Percentiles rank a stretch among this genome's conserved stretches.
Conservation (phyloP, 2,888 invertebrate species). For the Lasioglossum pauxillum region DNA sequence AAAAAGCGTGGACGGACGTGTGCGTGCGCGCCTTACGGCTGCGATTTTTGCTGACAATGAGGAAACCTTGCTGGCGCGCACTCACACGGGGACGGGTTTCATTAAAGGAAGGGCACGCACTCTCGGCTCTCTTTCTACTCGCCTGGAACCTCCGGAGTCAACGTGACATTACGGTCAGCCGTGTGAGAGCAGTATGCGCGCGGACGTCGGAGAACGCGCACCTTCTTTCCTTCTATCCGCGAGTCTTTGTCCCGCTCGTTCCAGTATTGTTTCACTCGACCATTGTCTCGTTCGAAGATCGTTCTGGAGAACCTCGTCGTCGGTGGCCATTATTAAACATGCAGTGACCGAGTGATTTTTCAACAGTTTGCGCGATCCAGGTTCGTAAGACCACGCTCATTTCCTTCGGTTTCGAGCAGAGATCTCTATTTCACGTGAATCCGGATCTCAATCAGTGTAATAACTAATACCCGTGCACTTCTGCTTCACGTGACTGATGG, state of each 20-base stretch:
- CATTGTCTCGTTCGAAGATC: background rate
- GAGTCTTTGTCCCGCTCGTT: conserved; percentile 5
- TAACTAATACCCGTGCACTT: too few species aligned
- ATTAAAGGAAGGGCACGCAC: conserved; percentile 62
- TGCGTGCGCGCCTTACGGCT: background rate
- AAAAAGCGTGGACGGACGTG: conserved; percentile 27
- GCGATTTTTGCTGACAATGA: conserved; percentile 49
- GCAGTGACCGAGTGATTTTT: conserved; percentile 27
- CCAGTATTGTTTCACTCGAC: background rate
- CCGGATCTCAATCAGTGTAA: too few species aligned
- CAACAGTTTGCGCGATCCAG: background rate
- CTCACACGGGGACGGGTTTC: conserved; percentile 37
- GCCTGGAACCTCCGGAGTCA: conserved; percentile 67
- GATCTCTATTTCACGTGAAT: too few species aligned
- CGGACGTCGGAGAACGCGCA: conserved; percentile 61
- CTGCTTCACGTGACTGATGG: too few species aligned
- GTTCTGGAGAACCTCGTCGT: background rate
- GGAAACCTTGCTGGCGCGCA: conserved; percentile 44
- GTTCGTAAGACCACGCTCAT: background rate
- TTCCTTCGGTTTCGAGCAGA: background rate
- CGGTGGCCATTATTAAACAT: background rate
- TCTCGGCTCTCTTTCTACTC: conserved; percentile 55
- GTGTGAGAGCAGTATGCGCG: conserved; percentile 66
- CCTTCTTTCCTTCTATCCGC: conserved; percentile 27
- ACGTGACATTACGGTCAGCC: conserved; percentile 70